These are phyloP conservation scores for Allophyes oxyacanthae DNA, from an alignment of 2,888 invertebrate species.

Conservation along the genomic window DNA sequence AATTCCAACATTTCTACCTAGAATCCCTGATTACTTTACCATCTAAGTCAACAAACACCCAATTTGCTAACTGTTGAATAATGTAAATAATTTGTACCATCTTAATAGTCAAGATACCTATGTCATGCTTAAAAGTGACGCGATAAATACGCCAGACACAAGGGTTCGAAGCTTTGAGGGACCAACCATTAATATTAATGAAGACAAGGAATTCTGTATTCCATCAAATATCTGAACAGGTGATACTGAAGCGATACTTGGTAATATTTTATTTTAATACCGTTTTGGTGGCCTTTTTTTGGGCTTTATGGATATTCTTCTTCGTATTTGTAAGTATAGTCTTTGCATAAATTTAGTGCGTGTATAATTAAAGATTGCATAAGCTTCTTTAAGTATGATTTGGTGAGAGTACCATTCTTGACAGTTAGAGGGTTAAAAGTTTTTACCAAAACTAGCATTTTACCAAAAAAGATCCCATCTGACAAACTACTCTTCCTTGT, in stretches of 20 bases:
- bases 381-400: too few relatives aligned
- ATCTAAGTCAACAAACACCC: slow-evolving; percentile 23
- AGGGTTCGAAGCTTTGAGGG: slow-evolving; percentile 43
- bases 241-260: slow-evolving; percentile 9
- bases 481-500: too few relatives aligned
- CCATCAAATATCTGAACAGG: slow-evolving; percentile 33
- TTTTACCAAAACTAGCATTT: too few relatives aligned
- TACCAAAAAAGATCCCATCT: too few relatives aligned
- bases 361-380: too few relatives aligned
- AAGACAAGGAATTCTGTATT: slow-evolving; percentile 46
- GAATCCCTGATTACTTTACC: slow-evolving; percentile 5
- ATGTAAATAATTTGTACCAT: slow-evolving; percentile 53
- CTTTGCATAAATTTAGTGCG: too few relatives aligned
- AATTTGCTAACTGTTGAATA: slow-evolving; percentile 46
- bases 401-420: too few relatives aligned
- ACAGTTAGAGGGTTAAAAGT: too few relatives aligned
- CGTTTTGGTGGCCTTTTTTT: not conserved
- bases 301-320: too few relatives aligned
- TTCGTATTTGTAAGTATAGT: too few relatives aligned
- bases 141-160: slow-evolving; percentile 48
- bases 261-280: slow-evolving; percentile 3
- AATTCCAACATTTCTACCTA: not conserved
- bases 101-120: slow-evolving; percentile 50
- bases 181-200: slow-evolving; percentile 55
- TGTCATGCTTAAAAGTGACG: slow-evolving; percentile 53